A percentile compares a stretch with the other conserved stretches of the same genome.
Evolutionary conservation across 2,888 invertebrate genomes (phyloP).

Genomic region (Eristalis pertinax): DNA sequence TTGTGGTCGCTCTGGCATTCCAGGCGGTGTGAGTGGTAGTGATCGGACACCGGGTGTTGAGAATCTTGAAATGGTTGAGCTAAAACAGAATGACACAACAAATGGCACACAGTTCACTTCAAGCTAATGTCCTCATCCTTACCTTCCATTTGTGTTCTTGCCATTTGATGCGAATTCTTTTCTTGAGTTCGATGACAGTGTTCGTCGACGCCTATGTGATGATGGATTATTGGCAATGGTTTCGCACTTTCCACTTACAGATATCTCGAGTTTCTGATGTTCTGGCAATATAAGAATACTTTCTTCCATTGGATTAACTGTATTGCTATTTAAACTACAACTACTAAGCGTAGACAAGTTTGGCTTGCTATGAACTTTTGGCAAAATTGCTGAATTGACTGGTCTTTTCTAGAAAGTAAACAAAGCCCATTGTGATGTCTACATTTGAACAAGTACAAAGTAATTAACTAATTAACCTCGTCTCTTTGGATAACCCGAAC

Average conservation of each 20-base stretch:
- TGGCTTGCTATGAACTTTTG: conserved; percentile 78
- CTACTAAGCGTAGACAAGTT: conserved; percentile 73
- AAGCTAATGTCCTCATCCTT: no score
- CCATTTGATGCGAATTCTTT: conserved; percentile 75
- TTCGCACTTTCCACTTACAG: conserved; percentile 77
- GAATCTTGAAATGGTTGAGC: conserved; percentile 77
- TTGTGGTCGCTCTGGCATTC: conserved; percentile 80
- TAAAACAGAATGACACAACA: not conserved
- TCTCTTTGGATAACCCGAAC: conserved; percentile 60
- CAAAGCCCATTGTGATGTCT: not conserved
- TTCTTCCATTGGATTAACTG: conserved; percentile 76
- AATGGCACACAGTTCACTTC: not conserved
- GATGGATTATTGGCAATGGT: conserved; percentile 73
- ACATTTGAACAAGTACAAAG: not conserved
- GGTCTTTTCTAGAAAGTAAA: conserved; percentile 49
- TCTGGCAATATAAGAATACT: conserved; percentile 78
- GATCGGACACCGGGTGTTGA: conserved; percentile 78
- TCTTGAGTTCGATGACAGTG: conserved; percentile 78
- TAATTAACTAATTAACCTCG: conserved; percentile 33
- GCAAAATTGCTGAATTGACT: conserved; percentile 76
- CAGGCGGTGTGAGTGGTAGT: conserved; percentile 83
- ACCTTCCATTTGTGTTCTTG: conserved; percentile 77
- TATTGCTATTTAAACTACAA: conserved; percentile 62
- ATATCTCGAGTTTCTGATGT: conserved; percentile 78
- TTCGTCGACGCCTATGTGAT: conserved; percentile 77